A percentile compares a stretch with the other conserved stretches of the same genome.
These are phyloP conservation scores for Polyodon spathula DNA, from an alignment of 2,113 vertebrate species.

Conservation along the genomic window DNA sequence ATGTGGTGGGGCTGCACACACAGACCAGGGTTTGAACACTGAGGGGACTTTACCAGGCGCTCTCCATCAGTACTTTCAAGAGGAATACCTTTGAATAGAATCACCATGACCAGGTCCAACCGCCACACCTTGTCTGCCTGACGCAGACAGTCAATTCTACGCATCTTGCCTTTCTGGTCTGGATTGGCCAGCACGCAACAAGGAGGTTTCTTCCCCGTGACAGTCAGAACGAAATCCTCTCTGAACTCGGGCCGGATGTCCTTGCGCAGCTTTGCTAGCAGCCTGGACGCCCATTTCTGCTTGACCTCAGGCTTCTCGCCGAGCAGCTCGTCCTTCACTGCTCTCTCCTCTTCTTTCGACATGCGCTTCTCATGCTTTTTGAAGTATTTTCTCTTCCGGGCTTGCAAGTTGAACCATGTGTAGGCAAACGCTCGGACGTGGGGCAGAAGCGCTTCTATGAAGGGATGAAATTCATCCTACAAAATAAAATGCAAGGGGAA, in stretches of 20 bases:
- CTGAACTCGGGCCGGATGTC: constrained; percentile 97
- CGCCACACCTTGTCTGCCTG: constrained; percentile 98
- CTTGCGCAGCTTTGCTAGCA: constrained; percentile 94
- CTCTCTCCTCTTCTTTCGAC: constrained; percentile 98
- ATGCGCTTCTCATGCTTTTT: constrained; percentile 99
- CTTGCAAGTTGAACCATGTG: constrained; percentile 99
- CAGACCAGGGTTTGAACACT: constrained; percentile 91
- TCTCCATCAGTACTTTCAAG: constrained; percentile 98
- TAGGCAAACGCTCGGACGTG: constrained; percentile 96
- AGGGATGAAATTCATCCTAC: constrained; percentile 99
- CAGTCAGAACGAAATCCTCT: constrained; percentile 97
- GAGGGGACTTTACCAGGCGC: constrained; percentile 95
- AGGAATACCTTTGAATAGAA: constrained; percentile 99
- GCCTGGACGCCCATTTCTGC: constrained; percentile 97
- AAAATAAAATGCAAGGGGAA: constrained; percentile 18
- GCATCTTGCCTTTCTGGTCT: constrained; percentile 99
- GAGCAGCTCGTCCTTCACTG: constrained; percentile 95
- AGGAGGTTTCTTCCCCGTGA: constrained; percentile 92
- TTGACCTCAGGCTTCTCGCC: constrained; percentile 97
- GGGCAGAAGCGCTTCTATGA: constrained; percentile 97
- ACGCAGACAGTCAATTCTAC: constrained; percentile 95
- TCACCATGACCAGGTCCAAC: constrained; percentile 98
- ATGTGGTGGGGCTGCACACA: constrained; percentile 98
- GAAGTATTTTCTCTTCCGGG: constrained; percentile 98
- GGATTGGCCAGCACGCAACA: constrained; percentile 98